Percentiles rank a stretch among this genome's conserved stretches.
phyloP scores from a whole-genome alignment of 1,140 invertebrate species.

The Leptinotarsa texana region DNA sequence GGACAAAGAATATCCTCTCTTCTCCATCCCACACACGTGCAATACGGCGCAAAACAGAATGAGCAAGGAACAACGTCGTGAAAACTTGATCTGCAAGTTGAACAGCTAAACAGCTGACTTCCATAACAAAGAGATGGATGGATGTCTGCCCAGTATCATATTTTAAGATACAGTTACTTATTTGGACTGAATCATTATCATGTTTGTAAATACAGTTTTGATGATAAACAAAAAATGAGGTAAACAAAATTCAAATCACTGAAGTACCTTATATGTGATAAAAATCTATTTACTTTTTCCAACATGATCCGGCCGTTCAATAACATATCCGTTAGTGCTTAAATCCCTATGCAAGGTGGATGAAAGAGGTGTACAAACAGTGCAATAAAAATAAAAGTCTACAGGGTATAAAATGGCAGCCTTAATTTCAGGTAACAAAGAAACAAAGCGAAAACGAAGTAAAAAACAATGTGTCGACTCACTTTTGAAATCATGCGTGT shows the following conservation, averaged over 20 bases:
- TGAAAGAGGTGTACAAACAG: conserved; percentile 68
- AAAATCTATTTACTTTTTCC: background rate
- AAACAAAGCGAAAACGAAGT: conserved; percentile 22
- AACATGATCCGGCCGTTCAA: background rate
- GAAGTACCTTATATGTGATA: background rate
- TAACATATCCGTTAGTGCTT: background rate
- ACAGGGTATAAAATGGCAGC: conserved; percentile 27
- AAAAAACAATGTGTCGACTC: conserved; percentile 18
- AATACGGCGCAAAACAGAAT: conserved; percentile 16
- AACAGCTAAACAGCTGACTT: conserved; percentile 18
- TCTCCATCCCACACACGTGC: conserved; percentile 22
- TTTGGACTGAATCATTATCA: too few species aligned
- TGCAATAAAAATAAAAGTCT: conserved; percentile 56
- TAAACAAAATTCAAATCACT: background rate
- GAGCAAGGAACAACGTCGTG: conserved; percentile 8
- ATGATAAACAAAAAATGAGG: background rate
- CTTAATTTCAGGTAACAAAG: conserved; percentile 25
- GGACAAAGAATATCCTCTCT: conserved; percentile 13
- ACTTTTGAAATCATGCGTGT: conserved; percentile 29
- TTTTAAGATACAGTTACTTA: background rate
- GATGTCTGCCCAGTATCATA: background rate
- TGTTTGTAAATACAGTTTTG: background rate
- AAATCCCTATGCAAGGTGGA: background rate
- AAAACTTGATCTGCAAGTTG: conserved; percentile 19
- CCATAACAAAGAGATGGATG: conserved; percentile 13